These are phyloP conservation scores for Azemiops feae DNA, from an alignment of 2,113 vertebrate species.

Conservation along the genomic window DNA sequence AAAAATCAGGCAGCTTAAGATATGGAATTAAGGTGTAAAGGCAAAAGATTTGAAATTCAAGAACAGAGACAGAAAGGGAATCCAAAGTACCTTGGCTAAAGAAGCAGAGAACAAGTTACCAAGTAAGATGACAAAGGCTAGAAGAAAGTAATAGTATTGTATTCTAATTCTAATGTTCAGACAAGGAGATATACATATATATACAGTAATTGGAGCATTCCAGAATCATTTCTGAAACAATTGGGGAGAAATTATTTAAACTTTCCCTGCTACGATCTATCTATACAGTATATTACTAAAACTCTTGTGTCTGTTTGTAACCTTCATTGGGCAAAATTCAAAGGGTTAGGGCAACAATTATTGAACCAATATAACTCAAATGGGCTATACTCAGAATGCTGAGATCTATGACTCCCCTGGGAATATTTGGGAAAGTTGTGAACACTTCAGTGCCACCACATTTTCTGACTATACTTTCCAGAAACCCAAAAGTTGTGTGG, in stretches of 20 bases:
- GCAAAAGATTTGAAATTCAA: background rate
- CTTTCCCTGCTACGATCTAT: background rate
- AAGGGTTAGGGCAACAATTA: background rate
- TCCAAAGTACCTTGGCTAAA: background rate
- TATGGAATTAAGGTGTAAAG: background rate
- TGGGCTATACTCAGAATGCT: background rate
- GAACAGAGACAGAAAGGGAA: background rate
- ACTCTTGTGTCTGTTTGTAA: background rate
- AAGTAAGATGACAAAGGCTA: background rate
- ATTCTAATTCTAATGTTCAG: background rate
- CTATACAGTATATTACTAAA: background rate
- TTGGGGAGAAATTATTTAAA: background rate
- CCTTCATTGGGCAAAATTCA: background rate
- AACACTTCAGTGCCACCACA: background rate
- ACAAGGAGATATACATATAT: too few species aligned
- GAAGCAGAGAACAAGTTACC: background rate
- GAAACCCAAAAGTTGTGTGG: background rate
- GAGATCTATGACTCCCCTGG: background rate
- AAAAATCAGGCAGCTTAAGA: background rate
- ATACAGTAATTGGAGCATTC: too few species aligned
- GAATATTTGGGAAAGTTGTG: background rate
- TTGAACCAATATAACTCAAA: background rate
- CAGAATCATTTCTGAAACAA: background rate
- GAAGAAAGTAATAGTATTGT: background rate
- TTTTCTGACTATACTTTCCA: background rate